Conservation (phyloP, 2,888 invertebrate genomes). For the Plagodis pulveraria region DNA sequence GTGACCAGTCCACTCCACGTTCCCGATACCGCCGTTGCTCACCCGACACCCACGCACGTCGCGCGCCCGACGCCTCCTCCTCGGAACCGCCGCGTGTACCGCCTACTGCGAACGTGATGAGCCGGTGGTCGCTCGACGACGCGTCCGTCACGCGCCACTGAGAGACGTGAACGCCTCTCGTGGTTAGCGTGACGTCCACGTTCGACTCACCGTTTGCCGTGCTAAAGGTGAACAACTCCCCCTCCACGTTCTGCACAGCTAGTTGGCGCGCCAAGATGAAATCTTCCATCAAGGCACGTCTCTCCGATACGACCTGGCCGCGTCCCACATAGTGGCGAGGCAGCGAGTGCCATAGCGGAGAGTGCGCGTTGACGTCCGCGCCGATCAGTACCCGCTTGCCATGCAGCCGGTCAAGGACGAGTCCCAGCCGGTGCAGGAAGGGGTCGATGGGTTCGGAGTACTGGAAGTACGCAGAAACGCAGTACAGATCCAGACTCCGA, state of each 20-base stretch:
- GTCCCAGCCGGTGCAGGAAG: constrained; percentile 11
- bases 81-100: not conserved
- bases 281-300: too few relatives aligned
- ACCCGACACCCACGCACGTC: not conserved
- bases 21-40: too few relatives aligned
- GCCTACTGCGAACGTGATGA: not conserved
- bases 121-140: constrained; percentile 5
- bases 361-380: too few relatives aligned
- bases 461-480: constrained; percentile 31
- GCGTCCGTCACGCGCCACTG: constrained; percentile 29
- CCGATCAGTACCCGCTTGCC: too few relatives aligned
- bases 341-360: too few relatives aligned
- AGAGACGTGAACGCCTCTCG: not conserved
- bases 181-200: constrained; percentile 38
- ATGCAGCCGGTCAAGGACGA: not conserved
- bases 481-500: too few relatives aligned
- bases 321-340: too few relatives aligned
- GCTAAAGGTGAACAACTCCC: constrained; percentile 26
- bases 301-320: too few relatives aligned
- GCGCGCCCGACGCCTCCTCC: not conserved
- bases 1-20: too few relatives aligned
- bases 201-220: constrained; percentile 35
- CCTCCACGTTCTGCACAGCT: too few relatives aligned
- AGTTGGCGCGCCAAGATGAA: too few relatives aligned
- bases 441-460: constrained; percentile 17